Evolutionary conservation across 2,113 vertebrate species (phyloP), one percentile per base, ranked within the genome.

Genomic region (Equus quagga): DNA sequence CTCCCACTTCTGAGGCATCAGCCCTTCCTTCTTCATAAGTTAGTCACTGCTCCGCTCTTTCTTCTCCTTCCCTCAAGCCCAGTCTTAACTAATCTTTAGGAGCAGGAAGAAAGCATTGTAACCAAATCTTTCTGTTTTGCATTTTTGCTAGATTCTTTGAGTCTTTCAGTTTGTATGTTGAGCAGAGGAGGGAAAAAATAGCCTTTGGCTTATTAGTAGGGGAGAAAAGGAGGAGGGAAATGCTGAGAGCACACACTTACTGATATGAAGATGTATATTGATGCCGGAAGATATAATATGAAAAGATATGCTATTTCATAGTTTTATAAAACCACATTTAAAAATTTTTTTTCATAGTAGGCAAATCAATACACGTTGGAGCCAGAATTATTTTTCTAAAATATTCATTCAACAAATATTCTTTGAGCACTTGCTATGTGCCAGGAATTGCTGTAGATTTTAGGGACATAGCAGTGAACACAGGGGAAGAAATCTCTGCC

Each of bases 371-470:
- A 31, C 28, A 76, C 17, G 10, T 13, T 49, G 70, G 62, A 85
- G 13, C 12, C 51, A 60, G 70, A 85, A 41, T 93, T 86, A 76
- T 80, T 81, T 93, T 86, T 72, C 91, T 79, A 54, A 62, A 75
- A 75, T 31, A 51, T 69, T 85, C 58, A 67, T 28, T 76, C 75
- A 58, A n/a, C n/a, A 69, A 62, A 28, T 75, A 36, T 75, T 58
- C 56, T 88, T 81, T 80, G 72, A 84, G 18, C 21, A 51, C 15
- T 21, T 58, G 65, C 15, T 84, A 15, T 58, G 36, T 84, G 54
- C 14, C 69, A 36, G 70, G 31, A 92, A 75, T 31, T 82, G 12
- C 23, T 69, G 1, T 33, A 17, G 58, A 41, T 24, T 3, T 33
- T 76, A 79, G 41, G 19, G 26, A 89, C 13, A 56, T 3, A 73